Evolutionary conservation across 1,140 invertebrate genomes (phyloP).

Genomic region (Holotrichia oblita): DNA sequence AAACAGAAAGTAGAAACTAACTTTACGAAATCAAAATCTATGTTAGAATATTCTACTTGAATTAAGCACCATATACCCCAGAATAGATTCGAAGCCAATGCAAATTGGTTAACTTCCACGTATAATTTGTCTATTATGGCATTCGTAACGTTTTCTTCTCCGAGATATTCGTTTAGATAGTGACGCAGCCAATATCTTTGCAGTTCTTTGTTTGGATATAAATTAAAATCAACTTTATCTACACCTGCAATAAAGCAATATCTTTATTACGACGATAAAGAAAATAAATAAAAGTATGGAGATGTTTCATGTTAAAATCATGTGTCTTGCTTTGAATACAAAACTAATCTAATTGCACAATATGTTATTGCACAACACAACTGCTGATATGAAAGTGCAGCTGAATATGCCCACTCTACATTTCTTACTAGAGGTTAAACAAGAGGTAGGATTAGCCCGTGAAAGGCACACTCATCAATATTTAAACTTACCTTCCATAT

Average conservation of each 20-base stretch:
- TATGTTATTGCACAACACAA: too few species aligned
- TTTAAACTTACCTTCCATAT: too few species aligned
- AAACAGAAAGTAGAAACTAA: constrained; percentile 64
- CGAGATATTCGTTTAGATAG: constrained; percentile 76
- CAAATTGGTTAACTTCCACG: constrained; percentile 82
- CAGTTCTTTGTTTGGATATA: constrained; percentile 83
- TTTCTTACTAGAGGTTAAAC: too few species aligned
- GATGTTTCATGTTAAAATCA: too few species aligned
- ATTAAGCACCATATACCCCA: constrained; percentile 95
- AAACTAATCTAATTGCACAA: too few species aligned
- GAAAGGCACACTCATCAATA: too few species aligned
- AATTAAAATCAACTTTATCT: constrained; percentile 76
- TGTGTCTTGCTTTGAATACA: too few species aligned
- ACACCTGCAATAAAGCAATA: constrained; percentile 67
- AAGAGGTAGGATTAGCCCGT: too few species aligned
- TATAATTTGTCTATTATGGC: constrained; percentile 76
- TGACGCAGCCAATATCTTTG: constrained; percentile 83
- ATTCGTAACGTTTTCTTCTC: constrained; percentile 58
- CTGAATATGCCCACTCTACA: too few species aligned
- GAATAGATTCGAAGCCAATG: constrained; percentile 84
- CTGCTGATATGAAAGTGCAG: too few species aligned
- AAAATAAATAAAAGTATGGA: too few species aligned
- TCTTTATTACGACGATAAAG: neutral
- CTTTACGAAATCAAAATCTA: constrained; percentile 94
- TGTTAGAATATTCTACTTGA: constrained; percentile 88